These are phyloP conservation scores for Drosophila ficusphila DNA, from an alignment of 1,140 invertebrate species.

Conservation along the genomic window DNA sequence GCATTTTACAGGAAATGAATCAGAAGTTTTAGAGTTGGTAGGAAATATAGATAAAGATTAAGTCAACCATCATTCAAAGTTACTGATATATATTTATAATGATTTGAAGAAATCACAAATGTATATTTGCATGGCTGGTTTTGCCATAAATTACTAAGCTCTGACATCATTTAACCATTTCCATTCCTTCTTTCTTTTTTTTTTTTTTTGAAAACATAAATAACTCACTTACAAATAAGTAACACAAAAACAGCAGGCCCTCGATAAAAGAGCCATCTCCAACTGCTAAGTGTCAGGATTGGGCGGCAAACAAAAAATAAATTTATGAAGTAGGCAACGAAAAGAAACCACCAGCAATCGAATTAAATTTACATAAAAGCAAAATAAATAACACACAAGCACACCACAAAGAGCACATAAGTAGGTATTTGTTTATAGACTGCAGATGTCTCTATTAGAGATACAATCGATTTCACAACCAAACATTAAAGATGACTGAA, in stretches of 20 bases:
- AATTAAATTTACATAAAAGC: constrained; percentile 58
- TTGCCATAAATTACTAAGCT: constrained; percentile 4
- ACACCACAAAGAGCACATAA: constrained; percentile 17
- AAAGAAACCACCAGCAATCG: constrained; percentile 25
- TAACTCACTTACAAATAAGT: constrained; percentile 41
- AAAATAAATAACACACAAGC: constrained; percentile 46
- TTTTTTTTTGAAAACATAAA: constrained; percentile 46
- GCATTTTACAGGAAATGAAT: constrained; percentile 18
- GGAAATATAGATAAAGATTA: not conserved
- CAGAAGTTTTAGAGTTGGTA: not conserved
- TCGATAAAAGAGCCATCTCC: constrained; percentile 60
- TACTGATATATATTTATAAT: too few species aligned
- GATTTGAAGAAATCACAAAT: not conserved
- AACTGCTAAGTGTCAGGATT: constrained; percentile 67
- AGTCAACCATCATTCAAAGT: too few species aligned
- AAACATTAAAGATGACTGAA: not conserved
- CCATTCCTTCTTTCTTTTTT: too few species aligned
- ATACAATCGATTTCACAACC: constrained; percentile 19
- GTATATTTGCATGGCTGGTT: not conserved
- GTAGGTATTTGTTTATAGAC: constrained; percentile 32
- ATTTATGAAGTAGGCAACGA: constrained; percentile 50
- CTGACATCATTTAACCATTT: constrained; percentile 52
- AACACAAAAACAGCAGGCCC: constrained; percentile 9
- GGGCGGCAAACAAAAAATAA: constrained; percentile 33
- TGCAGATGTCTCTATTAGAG: constrained; percentile 35